Evolutionary conservation across 2,797 vertebrate species (phyloP).

Genomic region (Hydrocynus forskahlii): DNA sequence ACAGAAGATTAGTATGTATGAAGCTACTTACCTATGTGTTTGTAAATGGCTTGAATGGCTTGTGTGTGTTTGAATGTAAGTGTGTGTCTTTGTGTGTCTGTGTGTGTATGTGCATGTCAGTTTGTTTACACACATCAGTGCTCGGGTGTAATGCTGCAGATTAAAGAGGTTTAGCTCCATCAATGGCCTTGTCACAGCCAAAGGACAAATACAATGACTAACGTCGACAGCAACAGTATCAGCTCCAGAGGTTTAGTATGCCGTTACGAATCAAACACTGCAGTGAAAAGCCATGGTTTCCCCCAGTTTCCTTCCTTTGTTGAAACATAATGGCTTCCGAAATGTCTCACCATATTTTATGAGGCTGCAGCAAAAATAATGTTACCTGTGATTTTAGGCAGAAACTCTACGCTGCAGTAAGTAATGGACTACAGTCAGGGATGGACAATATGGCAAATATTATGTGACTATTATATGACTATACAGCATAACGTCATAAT

Average conservation of each 20-base stretch:
- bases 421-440: too few relatives aligned
- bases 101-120: background rate
- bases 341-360: slow-evolving; percentile 10
- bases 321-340: slow-evolving; percentile 30
- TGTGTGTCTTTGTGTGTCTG: slow-evolving; percentile 6
- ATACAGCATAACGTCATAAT: too few relatives aligned
- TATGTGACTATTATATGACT: too few relatives aligned
- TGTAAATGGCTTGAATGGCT: background rate
- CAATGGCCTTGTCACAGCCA: slow-evolving; percentile 20
- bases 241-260: slow-evolving; percentile 2
- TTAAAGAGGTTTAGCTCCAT: slow-evolving; percentile 39
- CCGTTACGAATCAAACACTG: slow-evolving; percentile 23
- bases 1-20: slow-evolving; percentile 7
- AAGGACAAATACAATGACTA: slow-evolving; percentile 24
- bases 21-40: background rate
- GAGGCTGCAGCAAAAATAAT: background rate
- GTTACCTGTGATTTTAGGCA: background rate
- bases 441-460: too few relatives aligned
- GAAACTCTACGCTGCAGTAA: background rate
- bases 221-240: slow-evolving; percentile 14
- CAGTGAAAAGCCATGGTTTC: slow-evolving; percentile 22
- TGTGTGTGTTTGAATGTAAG: background rate
- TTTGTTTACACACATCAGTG: slow-evolving; percentile 33
- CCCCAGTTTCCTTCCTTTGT: slow-evolving; percentile 26
- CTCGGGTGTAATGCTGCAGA: slow-evolving; percentile 20